These are phyloP conservation scores for Yponomeuta cagnagella DNA, from an alignment of 2,888 invertebrate species.

Conservation along the genomic window DNA sequence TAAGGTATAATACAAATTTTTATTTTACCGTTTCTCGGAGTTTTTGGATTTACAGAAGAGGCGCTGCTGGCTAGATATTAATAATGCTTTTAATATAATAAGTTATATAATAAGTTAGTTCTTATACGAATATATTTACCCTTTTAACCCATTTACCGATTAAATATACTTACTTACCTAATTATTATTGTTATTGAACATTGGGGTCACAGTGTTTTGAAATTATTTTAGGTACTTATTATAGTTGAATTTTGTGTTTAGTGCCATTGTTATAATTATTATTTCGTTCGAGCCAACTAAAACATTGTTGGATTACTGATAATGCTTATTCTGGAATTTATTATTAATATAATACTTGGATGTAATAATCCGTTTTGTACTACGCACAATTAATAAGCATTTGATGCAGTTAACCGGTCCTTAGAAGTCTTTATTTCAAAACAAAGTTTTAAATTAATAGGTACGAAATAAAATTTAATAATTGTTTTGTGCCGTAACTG, in stretches of 20 bases:
- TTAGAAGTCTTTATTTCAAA: background rate
- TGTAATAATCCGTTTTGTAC: background rate
- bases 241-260: background rate
- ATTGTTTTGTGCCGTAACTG: background rate
- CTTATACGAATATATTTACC: slow-evolving; percentile 8
- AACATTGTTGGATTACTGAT: background rate
- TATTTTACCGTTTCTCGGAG: too few species aligned
- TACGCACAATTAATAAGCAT: slow-evolving; percentile 10
- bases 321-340: background rate
- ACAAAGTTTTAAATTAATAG: background rate
- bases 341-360: background rate
- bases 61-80: background rate
- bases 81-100: background rate
- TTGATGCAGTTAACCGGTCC: background rate
- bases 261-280: slow-evolving; percentile 6
- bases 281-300: background rate
- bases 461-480: background rate
- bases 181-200: too few species aligned
- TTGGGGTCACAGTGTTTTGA: background rate
- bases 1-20: too few species aligned
- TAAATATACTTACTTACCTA: too few species aligned
- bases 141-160: background rate
- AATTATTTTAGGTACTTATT: background rate
- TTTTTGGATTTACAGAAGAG: too few species aligned
- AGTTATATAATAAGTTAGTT: too few species aligned